These are phyloP conservation scores for Drosophila villosipedis DNA, from an alignment of 2,888 invertebrate genomes.

Conservation along the genomic window DNA sequence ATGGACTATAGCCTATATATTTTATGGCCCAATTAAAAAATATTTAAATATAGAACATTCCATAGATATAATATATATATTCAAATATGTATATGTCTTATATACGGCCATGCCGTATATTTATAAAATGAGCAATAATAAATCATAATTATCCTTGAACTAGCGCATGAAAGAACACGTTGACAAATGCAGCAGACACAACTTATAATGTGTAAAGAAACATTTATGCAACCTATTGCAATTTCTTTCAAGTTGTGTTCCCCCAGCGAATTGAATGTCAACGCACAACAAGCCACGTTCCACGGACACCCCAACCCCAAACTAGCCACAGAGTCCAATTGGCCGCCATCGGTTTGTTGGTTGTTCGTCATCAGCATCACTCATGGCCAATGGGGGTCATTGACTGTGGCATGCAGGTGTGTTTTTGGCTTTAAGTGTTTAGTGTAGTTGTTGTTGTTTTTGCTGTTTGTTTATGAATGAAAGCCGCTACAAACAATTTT, in stretches of 20 bases:
- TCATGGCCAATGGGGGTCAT: slow-evolving; percentile 62
- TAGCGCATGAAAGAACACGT: slow-evolving; percentile 39
- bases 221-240: slow-evolving; percentile 61
- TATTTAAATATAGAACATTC: slow-evolving; percentile 45
- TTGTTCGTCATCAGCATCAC: slow-evolving; percentile 35
- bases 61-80: slow-evolving; percentile 18
- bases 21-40: slow-evolving; percentile 37
- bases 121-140: slow-evolving; percentile 11
- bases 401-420: slow-evolving; percentile 76
- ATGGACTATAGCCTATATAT: slow-evolving; percentile 8
- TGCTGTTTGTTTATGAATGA: slow-evolving; percentile 41
- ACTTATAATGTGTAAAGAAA: slow-evolving; percentile 1
- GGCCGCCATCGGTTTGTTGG: slow-evolving; percentile 6
- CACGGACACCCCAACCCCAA: slow-evolving; percentile 50
- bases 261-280: slow-evolving; percentile 65
- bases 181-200: slow-evolving; percentile 1
- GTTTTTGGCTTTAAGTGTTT: slow-evolving; percentile 39
- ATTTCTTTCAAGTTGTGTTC: slow-evolving; percentile 50
- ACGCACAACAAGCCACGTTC: slow-evolving; percentile 46
- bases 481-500: slow-evolving; percentile 51
- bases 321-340: slow-evolving; percentile 14
- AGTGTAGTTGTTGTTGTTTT: slow-evolving; percentile 10
- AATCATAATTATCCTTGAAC: slow-evolving; percentile 67
- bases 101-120: slow-evolving; percentile 27
- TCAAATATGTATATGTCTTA: background rate